These are phyloP conservation scores for Micromesistius poutassou DNA, from an alignment of 2,797 vertebrate species.

Conservation along the genomic window DNA sequence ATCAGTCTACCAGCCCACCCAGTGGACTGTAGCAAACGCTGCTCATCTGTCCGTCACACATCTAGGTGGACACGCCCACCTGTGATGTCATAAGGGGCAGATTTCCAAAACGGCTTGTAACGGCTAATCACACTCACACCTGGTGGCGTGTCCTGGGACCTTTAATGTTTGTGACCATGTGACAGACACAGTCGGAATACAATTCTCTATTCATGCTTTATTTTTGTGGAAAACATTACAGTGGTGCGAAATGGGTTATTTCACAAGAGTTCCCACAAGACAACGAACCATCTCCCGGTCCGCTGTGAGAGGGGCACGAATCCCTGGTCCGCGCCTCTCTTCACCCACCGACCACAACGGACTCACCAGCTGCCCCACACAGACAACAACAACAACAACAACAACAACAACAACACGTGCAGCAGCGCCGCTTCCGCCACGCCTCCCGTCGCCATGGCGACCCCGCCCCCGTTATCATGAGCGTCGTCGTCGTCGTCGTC, in stretches of 20 bases:
- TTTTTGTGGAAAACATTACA: background rate
- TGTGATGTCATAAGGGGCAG: no score
- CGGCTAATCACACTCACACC: no score
- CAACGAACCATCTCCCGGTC: background rate
- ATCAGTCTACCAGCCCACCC: no score
- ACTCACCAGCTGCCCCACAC: slow-evolving; percentile 16
- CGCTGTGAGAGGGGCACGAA: background rate
- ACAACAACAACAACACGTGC: slow-evolving; percentile 4
- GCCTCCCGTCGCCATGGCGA: background rate
- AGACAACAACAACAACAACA: no score
- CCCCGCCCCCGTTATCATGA: slow-evolving; percentile 5
- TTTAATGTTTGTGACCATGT: background rate
- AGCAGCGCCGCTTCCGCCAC: slow-evolving; percentile 1
- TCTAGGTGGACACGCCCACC: no score
- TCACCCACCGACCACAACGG: background rate
- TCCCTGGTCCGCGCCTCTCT: background rate
- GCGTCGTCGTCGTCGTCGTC: no score
- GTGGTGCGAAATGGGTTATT: background rate
- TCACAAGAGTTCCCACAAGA: background rate
- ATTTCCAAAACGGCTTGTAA: no score
- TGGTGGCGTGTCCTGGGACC: no score
- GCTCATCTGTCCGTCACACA: no score
- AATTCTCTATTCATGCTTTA: background rate
- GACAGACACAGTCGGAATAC: background rate
- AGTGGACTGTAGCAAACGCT: no score